Evolutionary conservation across 2,113 vertebrate species (phyloP), one percentile per base, ranked within the genome.

Genomic region (Chunga burmeisteri): DNA sequence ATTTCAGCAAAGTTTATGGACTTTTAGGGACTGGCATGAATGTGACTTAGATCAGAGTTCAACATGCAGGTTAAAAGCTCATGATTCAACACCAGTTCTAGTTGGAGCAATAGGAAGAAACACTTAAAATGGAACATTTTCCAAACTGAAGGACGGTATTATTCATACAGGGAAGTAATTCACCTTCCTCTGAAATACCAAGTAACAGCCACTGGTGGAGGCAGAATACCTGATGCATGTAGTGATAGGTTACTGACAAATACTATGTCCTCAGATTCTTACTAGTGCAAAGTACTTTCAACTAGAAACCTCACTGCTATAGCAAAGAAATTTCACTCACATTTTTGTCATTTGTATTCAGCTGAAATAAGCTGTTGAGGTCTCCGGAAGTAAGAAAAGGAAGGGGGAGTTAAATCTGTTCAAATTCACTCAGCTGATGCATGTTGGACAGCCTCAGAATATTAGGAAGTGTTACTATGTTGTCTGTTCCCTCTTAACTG

Each of bases 381-480:
- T 62, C 52, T 90, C 63, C 62, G 20, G 32, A 92, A 91, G 55
- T 78, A 20, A 73, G 52, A 88, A 90, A 59, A 93, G 32, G 46
- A 68, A 93, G 59, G 20, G 27, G 2, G 26, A 73, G 29, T 65
- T 70, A 93, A 90, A 90, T 84, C 56, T 29, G 71, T 87, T 71
- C 59, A 90, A 92, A 90, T 93, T 86, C 92, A 83, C 36, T 71
- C 47, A 78, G 36, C 26, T 94, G 92, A 90, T 86, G 55, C 55
- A 59, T 71, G 59, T 86, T 92, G 59, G 56, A 88, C 25, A 92
- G 50, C 38, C 17, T 88, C 46, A 40, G n/a, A 58, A 88, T 86
- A 90, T 81, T 92, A 93, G 80, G 46, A 90, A 77, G 29, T 81
- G 63, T 71, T 86, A 80, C 42, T 63, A 21, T 77, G 74, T 67